These are phyloP conservation scores for Chymomyza procnemis DNA, from an alignment of 2,888 invertebrate species.

Conservation along the genomic window DNA sequence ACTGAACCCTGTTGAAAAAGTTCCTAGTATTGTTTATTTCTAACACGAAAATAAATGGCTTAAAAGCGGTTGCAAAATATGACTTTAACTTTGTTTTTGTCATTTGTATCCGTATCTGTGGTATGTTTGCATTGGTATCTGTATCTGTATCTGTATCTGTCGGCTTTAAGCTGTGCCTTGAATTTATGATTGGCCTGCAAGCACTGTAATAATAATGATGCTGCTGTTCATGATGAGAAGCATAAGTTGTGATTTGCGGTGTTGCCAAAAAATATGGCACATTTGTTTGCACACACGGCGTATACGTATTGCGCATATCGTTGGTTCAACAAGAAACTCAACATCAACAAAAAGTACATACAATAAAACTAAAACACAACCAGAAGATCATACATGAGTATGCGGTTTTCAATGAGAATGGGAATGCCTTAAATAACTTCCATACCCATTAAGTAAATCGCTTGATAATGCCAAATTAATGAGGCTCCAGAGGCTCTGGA, in stretches of 20 bases:
- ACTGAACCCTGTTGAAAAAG: too few relatives aligned
- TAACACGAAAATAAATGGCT: neutral
- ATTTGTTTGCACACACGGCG: constrained; percentile 2
- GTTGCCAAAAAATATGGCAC: neutral
- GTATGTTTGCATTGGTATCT: constrained; percentile 11
- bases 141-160: neutral
- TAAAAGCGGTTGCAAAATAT: constrained; percentile 9
- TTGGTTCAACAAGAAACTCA: too few relatives aligned
- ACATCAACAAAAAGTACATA: too few relatives aligned
- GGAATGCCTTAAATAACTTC: neutral
- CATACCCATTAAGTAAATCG: neutral
- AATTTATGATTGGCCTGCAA: constrained; percentile 24
- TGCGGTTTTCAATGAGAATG: neutral
- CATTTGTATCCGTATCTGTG: constrained; percentile 8
- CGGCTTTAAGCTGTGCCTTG: neutral
- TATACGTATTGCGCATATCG: neutral
- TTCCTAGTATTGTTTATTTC: neutral
- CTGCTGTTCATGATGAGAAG: neutral
- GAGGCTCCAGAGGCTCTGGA: neutral
- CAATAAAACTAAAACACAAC: neutral
- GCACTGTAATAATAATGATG: neutral
- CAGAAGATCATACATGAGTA: neutral
- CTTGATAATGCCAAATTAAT: neutral
- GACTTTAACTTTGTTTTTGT: neutral
- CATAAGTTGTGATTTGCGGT: neutral